Evolutionary conservation across 1,140 invertebrate genomes (phyloP).

Genomic region (Trichoplusia ni): DNA sequence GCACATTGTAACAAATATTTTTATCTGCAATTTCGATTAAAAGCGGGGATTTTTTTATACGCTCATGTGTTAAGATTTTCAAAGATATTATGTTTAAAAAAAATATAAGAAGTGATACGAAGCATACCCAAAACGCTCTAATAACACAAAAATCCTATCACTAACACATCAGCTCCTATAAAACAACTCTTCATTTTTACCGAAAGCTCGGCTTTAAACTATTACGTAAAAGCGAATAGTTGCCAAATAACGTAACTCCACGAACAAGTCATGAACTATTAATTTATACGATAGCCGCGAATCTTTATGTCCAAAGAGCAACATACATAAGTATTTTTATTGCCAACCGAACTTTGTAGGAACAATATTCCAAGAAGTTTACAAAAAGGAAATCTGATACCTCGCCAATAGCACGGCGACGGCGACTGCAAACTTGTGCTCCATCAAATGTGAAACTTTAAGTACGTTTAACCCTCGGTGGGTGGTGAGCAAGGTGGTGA

Average conservation of each 20-base stretch:
- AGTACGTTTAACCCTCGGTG: conserved; percentile 26
- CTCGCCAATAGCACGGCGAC: not conserved
- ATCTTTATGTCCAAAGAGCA: not conserved
- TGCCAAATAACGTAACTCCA: conserved; percentile 1
- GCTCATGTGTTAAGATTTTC: no score
- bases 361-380: conserved; percentile 6
- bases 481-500: conserved; percentile 32
- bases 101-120: no score
- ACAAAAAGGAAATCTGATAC: conserved; percentile 13
- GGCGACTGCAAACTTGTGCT: conserved; percentile 20
- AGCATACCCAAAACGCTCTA: no score
- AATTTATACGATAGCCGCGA: not conserved
- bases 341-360: not conserved
- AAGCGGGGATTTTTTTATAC: no score
- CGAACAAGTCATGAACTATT: not conserved
- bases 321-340: conserved; percentile 9
- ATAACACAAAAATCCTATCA: no score
- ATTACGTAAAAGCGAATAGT: conserved; percentile 10
- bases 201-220: not conserved
- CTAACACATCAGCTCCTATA: no score
- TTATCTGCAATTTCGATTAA: no score
- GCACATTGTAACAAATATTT: no score
- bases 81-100: no score
- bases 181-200: not conserved
- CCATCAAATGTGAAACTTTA: conserved; percentile 25